Conservation (phyloP, 2,797 vertebrate genomes). For the Lerista edwardsae region DNA sequence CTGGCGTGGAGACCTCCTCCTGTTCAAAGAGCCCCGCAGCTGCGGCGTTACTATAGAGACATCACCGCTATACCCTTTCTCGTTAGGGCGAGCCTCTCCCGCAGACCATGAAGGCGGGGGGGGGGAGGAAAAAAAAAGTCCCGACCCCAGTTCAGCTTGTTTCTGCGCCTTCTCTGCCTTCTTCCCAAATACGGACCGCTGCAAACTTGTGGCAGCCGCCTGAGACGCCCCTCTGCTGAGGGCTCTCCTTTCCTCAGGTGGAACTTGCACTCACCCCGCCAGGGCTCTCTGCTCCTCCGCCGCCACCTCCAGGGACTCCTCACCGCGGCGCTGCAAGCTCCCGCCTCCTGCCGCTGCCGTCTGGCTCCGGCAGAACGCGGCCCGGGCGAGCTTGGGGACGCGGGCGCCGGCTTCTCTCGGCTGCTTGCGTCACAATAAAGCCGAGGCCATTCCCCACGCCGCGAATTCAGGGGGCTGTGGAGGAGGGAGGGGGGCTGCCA, state of each 20-base stretch:
- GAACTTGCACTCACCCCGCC: constrained; percentile 14
- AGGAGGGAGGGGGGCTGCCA: constrained; percentile 25
- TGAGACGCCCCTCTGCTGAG: neutral
- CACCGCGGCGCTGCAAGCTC: constrained; percentile 14
- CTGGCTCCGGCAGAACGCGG: constrained; percentile 24
- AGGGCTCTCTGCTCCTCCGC: neutral
- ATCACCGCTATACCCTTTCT: constrained; percentile 3
- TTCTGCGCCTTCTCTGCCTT: neutral
- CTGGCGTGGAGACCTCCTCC: neutral
- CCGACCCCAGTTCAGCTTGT: neutral
- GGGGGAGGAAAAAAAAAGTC: neutral
- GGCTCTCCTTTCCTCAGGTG: constrained; percentile 13
- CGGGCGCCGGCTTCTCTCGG: constrained; percentile 60
- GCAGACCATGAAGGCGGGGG: neutral
- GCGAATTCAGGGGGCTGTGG: constrained; percentile 43
- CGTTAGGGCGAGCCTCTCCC: constrained; percentile 24
- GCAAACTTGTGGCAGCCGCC: constrained; percentile 57
- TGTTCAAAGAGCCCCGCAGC: constrained; percentile 3
- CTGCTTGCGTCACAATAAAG: constrained; percentile 73
- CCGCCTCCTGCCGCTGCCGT: neutral
- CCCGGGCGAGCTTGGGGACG: constrained; percentile 49
- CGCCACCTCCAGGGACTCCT: neutral
- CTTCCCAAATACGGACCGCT: neutral
- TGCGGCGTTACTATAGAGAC: constrained; percentile 59
- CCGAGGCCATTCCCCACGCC: constrained; percentile 53